A percentile compares a stretch with the other conserved stretches of the same genome.
Conservation (phyloP, 2,888 invertebrate genomes). For the Atethmia centrago region DNA sequence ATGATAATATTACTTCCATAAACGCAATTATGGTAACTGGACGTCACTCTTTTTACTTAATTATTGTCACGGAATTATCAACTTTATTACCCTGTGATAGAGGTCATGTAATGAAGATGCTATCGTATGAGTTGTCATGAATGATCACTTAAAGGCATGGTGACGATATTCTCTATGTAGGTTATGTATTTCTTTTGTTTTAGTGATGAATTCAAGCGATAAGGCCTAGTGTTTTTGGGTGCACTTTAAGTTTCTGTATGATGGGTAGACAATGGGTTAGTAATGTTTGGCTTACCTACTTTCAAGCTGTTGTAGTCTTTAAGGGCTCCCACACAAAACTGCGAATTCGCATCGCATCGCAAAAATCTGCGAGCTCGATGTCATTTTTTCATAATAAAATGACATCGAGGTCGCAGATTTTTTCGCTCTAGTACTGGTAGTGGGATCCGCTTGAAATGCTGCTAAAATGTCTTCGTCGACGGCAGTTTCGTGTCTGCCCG, state of each 20-base stretch:
- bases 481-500: too few relatives aligned
- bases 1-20: slow-evolving; percentile 87
- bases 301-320: slow-evolving; percentile 17
- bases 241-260: slow-evolving; percentile 59
- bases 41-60: slow-evolving; percentile 76
- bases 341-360: too few relatives aligned
- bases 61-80: slow-evolving; percentile 49
- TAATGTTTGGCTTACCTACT: not conserved
- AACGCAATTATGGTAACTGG: slow-evolving; percentile 81
- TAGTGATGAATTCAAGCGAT: slow-evolving; percentile 62
- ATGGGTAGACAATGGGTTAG: slow-evolving; percentile 41
- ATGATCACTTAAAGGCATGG: slow-evolving; percentile 59
- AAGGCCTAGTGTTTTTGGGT: slow-evolving; percentile 56
- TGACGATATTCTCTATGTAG: slow-evolving; percentile 59
- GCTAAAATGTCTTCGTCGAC: too few relatives aligned
- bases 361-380: too few relatives aligned
- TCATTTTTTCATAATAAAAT: too few relatives aligned
- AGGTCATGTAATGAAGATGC: slow-evolving; percentile 39
- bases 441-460: too few relatives aligned
- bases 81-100: slow-evolving; percentile 59
- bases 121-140: slow-evolving; percentile 59
- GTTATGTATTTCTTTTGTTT: slow-evolving; percentile 60
- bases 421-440: too few relatives aligned
- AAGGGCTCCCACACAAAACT: too few relatives aligned
- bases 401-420: too few relatives aligned